Evolutionary conservation across 2,888 invertebrate genomes (phyloP), one percentile per base, ranked within the genome.

Genomic region (Brachycybe producta): DNA sequence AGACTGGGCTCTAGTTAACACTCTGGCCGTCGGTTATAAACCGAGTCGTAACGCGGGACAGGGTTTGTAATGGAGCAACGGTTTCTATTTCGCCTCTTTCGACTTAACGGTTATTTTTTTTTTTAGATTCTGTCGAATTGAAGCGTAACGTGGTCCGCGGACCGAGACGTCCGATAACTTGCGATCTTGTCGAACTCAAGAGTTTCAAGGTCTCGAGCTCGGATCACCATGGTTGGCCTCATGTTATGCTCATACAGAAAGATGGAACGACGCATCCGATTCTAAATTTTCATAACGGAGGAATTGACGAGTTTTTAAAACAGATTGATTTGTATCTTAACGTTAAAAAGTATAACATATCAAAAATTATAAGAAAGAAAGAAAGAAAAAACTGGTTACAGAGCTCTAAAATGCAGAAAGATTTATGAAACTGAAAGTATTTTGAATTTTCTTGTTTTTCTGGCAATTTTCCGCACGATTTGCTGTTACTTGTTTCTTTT

Each of bases 241-340:
- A 65, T 40, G 38, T 80, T 43, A 73, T 75, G 32, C 76, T 87
- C 57, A 76, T 79, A 58, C 77, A 80, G 57, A 79, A 78, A 56
- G 78, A 80, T 66, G 75, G 79, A 43, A 77, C 82, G 1, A 77
- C 77, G 61, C 78, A 82, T 58, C 80, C 82, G 55, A 80, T 83
- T 4, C 84, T 92, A 63, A 82, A 84, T 63, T 91, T 92, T 68
- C 86, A 86, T 64, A 79, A 83, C 58, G 86, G 84, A 0, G 87
- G 88, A 59, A 85, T 86, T 1, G 83, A 84, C 60, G 76, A 78
- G 49, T 80, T 91, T 60, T 73, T 73, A 50, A 65, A 65, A 52
- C 65, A 66, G 45, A 59, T 74, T 41, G 69, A 69, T 52, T 64
- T 66, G 58, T 71, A 64, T 78, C 36, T 73, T 68, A 34, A 72